A percentile compares a stretch with the other conserved stretches of the same genome.
phyloP scores from a whole-genome alignment of 2,113 vertebrate species.

The Isurus oxyrinchus region DNA sequence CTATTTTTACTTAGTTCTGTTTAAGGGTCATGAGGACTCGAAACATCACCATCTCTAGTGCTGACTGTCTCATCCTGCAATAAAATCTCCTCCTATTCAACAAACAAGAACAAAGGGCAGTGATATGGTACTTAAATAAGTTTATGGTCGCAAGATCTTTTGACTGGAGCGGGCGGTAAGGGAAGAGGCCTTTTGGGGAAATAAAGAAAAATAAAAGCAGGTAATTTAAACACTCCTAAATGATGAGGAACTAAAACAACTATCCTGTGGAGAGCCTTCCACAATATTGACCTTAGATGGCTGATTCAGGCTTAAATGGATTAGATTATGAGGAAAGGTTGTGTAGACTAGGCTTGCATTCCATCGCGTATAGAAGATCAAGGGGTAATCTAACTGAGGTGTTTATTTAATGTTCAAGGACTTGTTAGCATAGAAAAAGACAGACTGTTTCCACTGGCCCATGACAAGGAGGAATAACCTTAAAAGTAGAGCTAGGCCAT shows the following conservation, averaged over 20 bases:
- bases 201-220: background rate
- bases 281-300: background rate
- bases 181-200: too few species aligned
- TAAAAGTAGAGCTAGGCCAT: too few species aligned
- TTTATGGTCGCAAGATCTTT: background rate
- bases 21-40: too few species aligned
- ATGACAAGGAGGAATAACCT: too few species aligned
- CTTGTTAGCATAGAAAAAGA: background rate
- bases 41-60: too few species aligned
- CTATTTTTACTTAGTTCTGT: too few species aligned
- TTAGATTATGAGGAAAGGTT: background rate
- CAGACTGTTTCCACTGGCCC: too few species aligned
- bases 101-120: background rate
- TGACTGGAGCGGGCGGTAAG: too few species aligned
- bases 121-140: background rate
- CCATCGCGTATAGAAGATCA: background rate
- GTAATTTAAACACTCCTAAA: too few species aligned
- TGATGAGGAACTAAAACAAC: background rate
- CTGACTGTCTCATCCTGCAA: too few species aligned
- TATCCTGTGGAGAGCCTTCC: background rate
- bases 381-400: background rate
- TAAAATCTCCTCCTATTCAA: too few species aligned
- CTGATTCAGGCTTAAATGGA: background rate
- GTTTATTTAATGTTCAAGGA: background rate
- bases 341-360: background rate